Evolutionary conservation across 1,140 invertebrate species (phyloP).

Genomic region (Apis cerana): DNA sequence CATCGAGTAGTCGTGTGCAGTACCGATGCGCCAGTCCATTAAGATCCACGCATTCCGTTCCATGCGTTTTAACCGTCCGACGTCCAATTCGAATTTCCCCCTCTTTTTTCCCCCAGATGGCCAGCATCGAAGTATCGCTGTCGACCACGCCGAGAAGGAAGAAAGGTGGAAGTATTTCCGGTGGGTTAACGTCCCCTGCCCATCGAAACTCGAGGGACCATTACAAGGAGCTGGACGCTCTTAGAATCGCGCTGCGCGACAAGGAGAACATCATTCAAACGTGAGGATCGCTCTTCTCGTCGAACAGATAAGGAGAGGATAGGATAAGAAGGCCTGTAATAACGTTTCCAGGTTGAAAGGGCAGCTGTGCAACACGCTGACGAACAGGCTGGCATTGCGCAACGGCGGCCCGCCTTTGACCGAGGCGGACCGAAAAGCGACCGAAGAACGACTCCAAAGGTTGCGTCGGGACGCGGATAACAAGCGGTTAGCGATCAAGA

Average conservation of each 20-base stretch:
- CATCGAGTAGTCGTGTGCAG: slow-evolving; percentile 41
- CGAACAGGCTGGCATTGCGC: slow-evolving; percentile 77
- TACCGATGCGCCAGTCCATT: slow-evolving; percentile 57
- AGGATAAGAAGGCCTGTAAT: too few species aligned
- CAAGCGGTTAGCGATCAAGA: slow-evolving; percentile 87
- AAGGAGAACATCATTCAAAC: slow-evolving; percentile 92
- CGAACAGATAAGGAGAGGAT: too few species aligned
- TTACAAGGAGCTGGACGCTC: slow-evolving; percentile 86
- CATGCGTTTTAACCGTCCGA: slow-evolving; percentile 21
- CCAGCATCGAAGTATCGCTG: slow-evolving; percentile 91
- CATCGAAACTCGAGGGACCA: slow-evolving; percentile 77
- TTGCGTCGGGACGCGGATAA: slow-evolving; percentile 87
- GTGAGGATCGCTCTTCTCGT: slow-evolving; percentile 63
- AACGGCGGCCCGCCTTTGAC: slow-evolving; percentile 78
- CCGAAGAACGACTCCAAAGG: slow-evolving; percentile 86
- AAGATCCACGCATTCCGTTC: slow-evolving; percentile 40
- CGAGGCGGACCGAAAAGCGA: slow-evolving; percentile 84
- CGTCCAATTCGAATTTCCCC: too few species aligned
- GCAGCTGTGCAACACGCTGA: slow-evolving; percentile 83
- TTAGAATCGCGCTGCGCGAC: slow-evolving; percentile 87
- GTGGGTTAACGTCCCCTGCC: slow-evolving; percentile 78
- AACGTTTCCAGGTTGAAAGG: slow-evolving; percentile 86
- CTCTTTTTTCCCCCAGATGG: slow-evolving; percentile 84
- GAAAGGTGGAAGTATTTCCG: slow-evolving; percentile 83
- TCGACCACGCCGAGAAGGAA: slow-evolving; percentile 84